phyloP scores from a whole-genome alignment of 2,113 vertebrate genomes.

The Callocephalon fimbriatum region DNA sequence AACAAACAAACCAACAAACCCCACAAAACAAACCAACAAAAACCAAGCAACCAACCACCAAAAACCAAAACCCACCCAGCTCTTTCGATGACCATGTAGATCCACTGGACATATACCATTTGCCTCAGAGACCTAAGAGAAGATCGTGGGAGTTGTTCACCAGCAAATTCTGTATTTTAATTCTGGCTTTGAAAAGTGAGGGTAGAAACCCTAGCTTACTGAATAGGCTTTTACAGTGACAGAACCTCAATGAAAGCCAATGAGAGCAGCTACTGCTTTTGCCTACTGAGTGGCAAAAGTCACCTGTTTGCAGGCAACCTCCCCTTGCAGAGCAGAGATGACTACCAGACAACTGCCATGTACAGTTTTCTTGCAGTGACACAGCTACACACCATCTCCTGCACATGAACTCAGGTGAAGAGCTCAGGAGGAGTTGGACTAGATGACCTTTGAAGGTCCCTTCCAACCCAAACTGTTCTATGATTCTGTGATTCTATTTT shows the following conservation, averaged over 20 bases:
- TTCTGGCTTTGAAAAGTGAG: neutral
- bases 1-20: neutral
- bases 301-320: accelerated
- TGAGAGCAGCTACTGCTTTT: neutral
- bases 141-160: neutral
- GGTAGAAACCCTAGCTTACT: neutral
- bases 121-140: neutral
- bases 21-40: neutral
- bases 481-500: neutral
- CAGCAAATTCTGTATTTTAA: neutral
- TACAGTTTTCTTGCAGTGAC: neutral
- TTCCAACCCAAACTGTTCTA: neutral
- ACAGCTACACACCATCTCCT: neutral
- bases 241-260: neutral
- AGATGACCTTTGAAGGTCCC: neutral
- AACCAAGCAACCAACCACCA: neutral
- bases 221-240: neutral
- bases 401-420: neutral
- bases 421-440: neutral
- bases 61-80: neutral
- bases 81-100: neutral
- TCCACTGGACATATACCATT: neutral
- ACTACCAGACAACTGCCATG: neutral
- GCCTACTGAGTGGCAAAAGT: neutral
- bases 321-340: accelerated